Evolutionary conservation across 2,113 vertebrate species (phyloP).

Genomic region (Oryzias javanicus): DNA sequence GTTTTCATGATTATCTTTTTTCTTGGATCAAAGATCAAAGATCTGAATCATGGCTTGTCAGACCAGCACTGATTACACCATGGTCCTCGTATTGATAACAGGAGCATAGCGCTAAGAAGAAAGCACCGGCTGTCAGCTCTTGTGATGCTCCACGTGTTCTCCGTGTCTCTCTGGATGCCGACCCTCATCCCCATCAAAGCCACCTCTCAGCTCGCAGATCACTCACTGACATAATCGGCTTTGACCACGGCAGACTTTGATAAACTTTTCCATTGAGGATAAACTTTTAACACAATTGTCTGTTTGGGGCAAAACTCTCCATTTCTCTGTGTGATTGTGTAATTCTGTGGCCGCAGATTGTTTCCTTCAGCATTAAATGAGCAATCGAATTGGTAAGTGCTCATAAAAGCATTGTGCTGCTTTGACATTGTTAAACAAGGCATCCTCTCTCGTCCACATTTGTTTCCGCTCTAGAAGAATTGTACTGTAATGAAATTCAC

Average conservation of each 20-base stretch:
- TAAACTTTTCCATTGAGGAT: conserved; percentile 25
- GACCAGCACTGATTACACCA: conserved; percentile 1
- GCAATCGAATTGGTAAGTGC: conserved; percentile 11
- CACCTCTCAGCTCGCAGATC: conserved; percentile 34
- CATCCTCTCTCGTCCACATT: conserved; percentile 15
- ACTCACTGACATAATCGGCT: conserved; percentile 60
- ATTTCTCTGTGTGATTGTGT: conserved; percentile 5
- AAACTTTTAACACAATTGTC: conserved; percentile 43
- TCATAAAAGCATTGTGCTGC: conserved; percentile 16
- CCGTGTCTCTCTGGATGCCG: conserved; percentile 57
- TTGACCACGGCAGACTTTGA: conserved; percentile 49
- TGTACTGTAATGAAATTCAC: conserved; percentile 45
- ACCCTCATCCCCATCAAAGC: conserved; percentile 59
- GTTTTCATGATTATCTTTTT: not conserved
- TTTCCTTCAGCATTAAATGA: conserved; percentile 5
- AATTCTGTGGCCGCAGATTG: not conserved
- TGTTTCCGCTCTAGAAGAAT: conserved; percentile 50
- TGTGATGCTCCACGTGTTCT: conserved; percentile 51
- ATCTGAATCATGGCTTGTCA: not conserved
- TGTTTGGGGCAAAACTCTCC: not conserved
- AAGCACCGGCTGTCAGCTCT: conserved; percentile 49
- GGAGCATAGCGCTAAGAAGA: conserved; percentile 14
- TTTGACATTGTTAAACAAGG: conserved; percentile 17
- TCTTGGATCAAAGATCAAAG: not conserved
- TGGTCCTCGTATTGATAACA: conserved; percentile 10